These are phyloP conservation scores for Pollenia amentaria DNA, from an alignment of 2,888 invertebrate species.

Conservation along the genomic window DNA sequence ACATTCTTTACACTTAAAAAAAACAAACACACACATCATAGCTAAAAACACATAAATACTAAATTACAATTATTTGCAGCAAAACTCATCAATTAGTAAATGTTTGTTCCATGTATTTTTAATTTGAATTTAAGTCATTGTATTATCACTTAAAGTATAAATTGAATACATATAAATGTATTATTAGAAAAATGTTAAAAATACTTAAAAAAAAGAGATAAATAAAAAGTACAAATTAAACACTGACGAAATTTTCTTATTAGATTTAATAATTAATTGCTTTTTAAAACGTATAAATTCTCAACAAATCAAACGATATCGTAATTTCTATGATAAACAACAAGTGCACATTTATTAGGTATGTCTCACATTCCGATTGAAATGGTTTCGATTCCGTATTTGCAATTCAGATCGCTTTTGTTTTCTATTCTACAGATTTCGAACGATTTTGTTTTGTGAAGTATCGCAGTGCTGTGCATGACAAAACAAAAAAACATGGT, in stretches of 20 bases:
- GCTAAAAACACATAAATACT: constrained; percentile 1
- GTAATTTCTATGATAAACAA: too few species aligned
- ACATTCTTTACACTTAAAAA: constrained; percentile 46
- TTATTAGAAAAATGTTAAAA: constrained; percentile 34
- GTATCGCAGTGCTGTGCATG: too few species aligned
- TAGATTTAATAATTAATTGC: too few species aligned
- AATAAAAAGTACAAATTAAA: constrained; percentile 54
- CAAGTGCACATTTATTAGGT: too few species aligned
- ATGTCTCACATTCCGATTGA: too few species aligned
- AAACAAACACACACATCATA: constrained; percentile 1
- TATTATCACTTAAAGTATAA: constrained; percentile 51
- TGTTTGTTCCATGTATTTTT: constrained; percentile 57
- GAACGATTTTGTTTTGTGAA: too few species aligned
- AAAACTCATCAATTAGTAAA: constrained; percentile 51
- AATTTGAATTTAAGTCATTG: constrained; percentile 47
- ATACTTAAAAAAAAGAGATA: constrained; percentile 34
- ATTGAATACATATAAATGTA: constrained; percentile 48
- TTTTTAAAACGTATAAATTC: too few species aligned
- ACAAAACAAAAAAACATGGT: too few species aligned
- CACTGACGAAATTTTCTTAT: not conserved
- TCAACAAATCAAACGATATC: too few species aligned
- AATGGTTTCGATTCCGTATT: too few species aligned
- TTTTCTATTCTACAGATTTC: too few species aligned
- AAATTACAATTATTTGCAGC: not conserved
- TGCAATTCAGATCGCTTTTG: too few species aligned